A percentile compares a stretch with the other conserved stretches of the same genome.
Conservation (phyloP, 2,797 vertebrate species). For the Leuciscus waleckii region DNA sequence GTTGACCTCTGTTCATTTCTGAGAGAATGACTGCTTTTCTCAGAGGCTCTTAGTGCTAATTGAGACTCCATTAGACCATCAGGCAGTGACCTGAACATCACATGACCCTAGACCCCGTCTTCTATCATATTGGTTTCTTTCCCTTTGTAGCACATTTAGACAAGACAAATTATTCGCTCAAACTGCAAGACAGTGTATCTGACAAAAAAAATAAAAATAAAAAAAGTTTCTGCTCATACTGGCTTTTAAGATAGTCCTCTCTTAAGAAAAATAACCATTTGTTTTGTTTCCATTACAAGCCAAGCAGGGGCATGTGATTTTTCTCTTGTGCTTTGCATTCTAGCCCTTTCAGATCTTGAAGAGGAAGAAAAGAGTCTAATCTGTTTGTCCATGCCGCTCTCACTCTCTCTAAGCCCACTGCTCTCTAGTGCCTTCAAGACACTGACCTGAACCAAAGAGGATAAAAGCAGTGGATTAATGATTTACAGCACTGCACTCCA, state of each 20-base stretch:
- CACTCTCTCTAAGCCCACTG: constrained; percentile 54
- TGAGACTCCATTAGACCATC: constrained; percentile 34
- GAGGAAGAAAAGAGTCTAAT: constrained; percentile 49
- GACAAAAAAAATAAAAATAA: background rate
- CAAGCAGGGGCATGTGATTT: constrained; percentile 49
- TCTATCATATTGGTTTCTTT: background rate
- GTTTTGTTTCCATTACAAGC: constrained; percentile 49
- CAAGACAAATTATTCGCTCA: background rate
- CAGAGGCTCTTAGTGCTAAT: constrained; percentile 18
- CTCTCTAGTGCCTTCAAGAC: constrained; percentile 65
- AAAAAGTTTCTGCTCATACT: background rate
- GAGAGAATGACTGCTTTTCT: constrained; percentile 15
- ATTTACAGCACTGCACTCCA: constrained; percentile 73
- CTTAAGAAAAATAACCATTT: constrained; percentile 28
- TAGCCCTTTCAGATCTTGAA: background rate
- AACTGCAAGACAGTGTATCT: background rate
- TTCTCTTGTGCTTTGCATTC: constrained; percentile 27
- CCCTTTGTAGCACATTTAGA: background rate
- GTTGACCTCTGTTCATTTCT: constrained; percentile 11
- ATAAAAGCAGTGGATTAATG: constrained; percentile 81
- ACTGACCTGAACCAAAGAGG: constrained; percentile 75
- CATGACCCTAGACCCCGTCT: constrained; percentile 8
- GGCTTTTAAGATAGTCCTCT: constrained; percentile 7
- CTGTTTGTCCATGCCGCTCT: constrained; percentile 55
- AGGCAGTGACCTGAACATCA: constrained; percentile 9